Evolutionary conservation across 2,113 vertebrate species (phyloP).

Genomic region (Sclerurus mexicanus): DNA sequence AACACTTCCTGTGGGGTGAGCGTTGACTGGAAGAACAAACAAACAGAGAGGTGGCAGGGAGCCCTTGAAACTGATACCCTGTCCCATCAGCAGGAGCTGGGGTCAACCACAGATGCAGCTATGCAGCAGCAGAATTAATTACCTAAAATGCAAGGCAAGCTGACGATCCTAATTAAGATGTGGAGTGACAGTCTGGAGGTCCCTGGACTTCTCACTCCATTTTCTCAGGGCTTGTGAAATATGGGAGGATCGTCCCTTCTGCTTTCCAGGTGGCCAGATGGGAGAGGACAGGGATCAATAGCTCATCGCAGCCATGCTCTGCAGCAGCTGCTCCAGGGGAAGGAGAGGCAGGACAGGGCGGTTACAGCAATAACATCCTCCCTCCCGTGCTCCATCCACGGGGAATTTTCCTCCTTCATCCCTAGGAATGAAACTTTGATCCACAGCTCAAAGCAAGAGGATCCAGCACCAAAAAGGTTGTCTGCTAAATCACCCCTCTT

Average conservation of each 20-base stretch:
- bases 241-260: rapidly evolving
- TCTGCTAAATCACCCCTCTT: background rate
- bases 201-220: background rate
- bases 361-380: background rate
- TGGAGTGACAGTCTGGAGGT: background rate
- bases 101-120: background rate
- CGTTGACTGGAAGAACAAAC: background rate
- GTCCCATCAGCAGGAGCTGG: background rate
- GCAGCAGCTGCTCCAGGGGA: background rate
- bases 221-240: background rate
- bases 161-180: constrained; percentile 12
- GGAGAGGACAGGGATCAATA: background rate
- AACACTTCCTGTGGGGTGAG: background rate
- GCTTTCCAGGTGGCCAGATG: background rate
- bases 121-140: background rate
- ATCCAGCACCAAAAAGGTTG: background rate
- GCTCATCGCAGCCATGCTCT: background rate
- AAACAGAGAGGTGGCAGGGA: background rate
- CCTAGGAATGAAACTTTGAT: background rate
- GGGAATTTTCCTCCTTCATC: background rate
- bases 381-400: background rate
- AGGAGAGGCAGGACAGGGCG: background rate
- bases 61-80: background rate
- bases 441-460: background rate
- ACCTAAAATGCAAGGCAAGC: constrained; percentile 20